Evolutionary conservation across 2,797 vertebrate genomes (phyloP), one percentile per base, ranked within the genome.

Genomic region (Tapirus indicus): DNA sequence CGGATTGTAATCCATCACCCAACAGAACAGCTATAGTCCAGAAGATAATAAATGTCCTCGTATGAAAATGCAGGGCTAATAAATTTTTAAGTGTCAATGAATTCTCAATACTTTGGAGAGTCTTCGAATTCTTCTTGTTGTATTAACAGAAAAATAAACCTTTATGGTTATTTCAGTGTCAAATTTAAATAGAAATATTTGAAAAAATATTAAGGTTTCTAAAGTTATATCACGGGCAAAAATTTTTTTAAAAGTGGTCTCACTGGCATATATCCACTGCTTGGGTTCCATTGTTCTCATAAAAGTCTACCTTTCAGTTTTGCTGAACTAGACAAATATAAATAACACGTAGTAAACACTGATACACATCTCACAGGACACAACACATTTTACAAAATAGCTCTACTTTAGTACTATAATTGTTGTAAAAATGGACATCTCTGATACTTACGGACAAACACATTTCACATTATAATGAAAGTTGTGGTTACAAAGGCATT

Each of bases 291-390:
- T 58, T 98, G 97, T 98, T 98, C 98, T 97, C 97, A 98, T 75
- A 8, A 97, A 99, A 97, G 74, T 98, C 98, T 98, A 98, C 97
- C 96, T 98, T 98, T 98, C 94, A 96, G 98, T 98, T 98, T 98
- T 88, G 86, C 98, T 98, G 98, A 98, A 97, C 97, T 97, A 97
- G 98, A 99, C 98, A 97, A 98, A 98, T 98, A 98, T 97, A 98
- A 98, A 97, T 92, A 98, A 98, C 98, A 98, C 94, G 92, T 83
- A 98, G 95, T 96, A 98, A 98, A 99, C 97, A 94, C 97, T 88
- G 98, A 98, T 93, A 98, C 83, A 98, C 97, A 98, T 95, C 94
- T 98, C 98, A 98, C 98, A 0, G 97, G 98, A 99, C 98, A 98
- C 91, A 0, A 98, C 80, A 98, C 97, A 0, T 97, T 98, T 98